Evolutionary conservation across 2,888 invertebrate species (phyloP), one percentile per base, ranked within the genome.

Genomic region (Crepidodera aurea): DNA sequence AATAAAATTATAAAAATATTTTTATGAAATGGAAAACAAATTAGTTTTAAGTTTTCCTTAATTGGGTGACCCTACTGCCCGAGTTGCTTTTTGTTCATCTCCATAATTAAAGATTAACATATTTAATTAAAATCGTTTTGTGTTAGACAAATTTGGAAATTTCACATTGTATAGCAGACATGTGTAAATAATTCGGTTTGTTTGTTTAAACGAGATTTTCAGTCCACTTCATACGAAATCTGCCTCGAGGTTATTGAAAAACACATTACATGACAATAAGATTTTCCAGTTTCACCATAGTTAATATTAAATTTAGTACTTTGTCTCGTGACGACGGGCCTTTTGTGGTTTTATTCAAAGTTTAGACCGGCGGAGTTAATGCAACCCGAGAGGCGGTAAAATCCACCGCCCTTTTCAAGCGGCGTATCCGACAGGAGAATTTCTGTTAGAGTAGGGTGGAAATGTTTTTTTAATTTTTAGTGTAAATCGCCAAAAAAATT

Each of bases 271-370:
- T 46, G 39, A 57, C 56, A 48, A 57, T 57, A 57, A 57, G 56
- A 57, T 57, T 57, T 57, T 15, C 56, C 12, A 42, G 46, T 56
- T 48, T 22, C 56, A 25, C 18, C 37, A 51, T 37, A 56, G 44
- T 55, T 61, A 15, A 61, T 56, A 56, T 56, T 56, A 61, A 61
- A 61, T 61, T 61, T 56, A 18, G 51, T 44, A 61, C 42, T 55
- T 61, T 55, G 60, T 56, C 34, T 48, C 32, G 46, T 12, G 37
- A 48, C 37, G 56, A 18, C 48, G 37, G 27, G 39, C 42, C 56
- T 57, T 48, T 57, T 57, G 56, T 48, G 56, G 44, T 56, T 56
- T 44, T 56, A 44, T 56, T 34, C 39, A 25, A 57, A 57, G 16
- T 48, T 57, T 32, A 27, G 48, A 42, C 56, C 25, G 56, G 19